Evolutionary conservation across 53 echinoderm and acorn worm genomes (phyloP).

Genomic region (Temnopleurus reevesii): DNA sequence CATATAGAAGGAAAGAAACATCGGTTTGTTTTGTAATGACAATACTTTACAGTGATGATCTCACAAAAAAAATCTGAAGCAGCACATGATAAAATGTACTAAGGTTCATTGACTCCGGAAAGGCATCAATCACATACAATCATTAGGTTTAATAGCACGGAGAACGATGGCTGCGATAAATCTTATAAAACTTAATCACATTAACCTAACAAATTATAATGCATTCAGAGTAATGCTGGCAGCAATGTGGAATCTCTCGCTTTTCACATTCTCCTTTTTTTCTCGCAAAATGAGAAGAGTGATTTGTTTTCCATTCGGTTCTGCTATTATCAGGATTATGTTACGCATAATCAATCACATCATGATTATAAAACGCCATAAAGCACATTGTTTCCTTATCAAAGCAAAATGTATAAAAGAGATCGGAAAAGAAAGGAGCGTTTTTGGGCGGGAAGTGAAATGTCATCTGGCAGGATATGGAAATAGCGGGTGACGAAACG

Average conservation of each 20-base stretch:
- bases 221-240: neutral
- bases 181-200: neutral
- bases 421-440: neutral
- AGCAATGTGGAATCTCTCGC: no score
- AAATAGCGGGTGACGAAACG: neutral
- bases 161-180: no score
- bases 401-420: neutral
- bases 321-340: neutral
- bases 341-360: neutral
- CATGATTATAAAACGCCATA: neutral
- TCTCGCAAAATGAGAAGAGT: neutral
- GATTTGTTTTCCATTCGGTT: neutral
- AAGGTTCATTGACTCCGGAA: neutral
- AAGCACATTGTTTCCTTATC: slow-evolving; percentile 29
- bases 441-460: neutral
- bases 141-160: no score
- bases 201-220: neutral
- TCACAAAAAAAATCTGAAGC: no score
- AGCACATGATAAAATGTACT: no score
- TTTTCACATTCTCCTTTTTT: neutral
- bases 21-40: no score
- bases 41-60: no score
- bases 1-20: no score
- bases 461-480: slow-evolving; percentile 4
- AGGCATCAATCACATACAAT: neutral